These are phyloP conservation scores for Drosophila atripex DNA, from an alignment of 2,888 invertebrate species.

Conservation along the genomic window DNA sequence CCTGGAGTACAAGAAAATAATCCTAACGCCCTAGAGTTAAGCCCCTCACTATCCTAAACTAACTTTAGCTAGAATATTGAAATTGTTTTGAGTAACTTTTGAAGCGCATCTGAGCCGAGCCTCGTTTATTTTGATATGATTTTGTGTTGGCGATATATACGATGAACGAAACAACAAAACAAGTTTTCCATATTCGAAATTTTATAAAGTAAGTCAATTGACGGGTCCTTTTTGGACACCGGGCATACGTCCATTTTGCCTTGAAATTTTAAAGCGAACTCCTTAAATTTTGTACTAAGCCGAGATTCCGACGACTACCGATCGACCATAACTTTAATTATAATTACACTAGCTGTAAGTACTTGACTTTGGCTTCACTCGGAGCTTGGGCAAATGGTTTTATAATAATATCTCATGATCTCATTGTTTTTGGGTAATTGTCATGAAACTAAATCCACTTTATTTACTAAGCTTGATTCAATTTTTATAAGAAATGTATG, in stretches of 20 bases:
- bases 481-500: slow-evolving; percentile 47
- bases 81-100: slow-evolving; percentile 68
- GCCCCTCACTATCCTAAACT: slow-evolving; percentile 58
- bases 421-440: slow-evolving; percentile 36
- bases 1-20: slow-evolving; percentile 1
- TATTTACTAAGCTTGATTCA: slow-evolving; percentile 46
- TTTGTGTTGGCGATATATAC: slow-evolving; percentile 49
- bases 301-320: slow-evolving; percentile 30
- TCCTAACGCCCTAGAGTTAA: slow-evolving; percentile 44
- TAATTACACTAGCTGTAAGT: slow-evolving; percentile 58
- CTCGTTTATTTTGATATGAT: slow-evolving; percentile 48
- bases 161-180: slow-evolving; percentile 69
- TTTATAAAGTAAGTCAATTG: slow-evolving; percentile 50
- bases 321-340: slow-evolving; percentile 49
- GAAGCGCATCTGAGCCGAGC: slow-evolving; percentile 5
- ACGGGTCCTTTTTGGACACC: slow-evolving; percentile 54
- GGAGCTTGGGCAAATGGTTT: slow-evolving; percentile 17
- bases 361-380: slow-evolving; percentile 56
- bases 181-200: slow-evolving; percentile 68
- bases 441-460: slow-evolving; percentile 38
- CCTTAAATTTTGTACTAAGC: slow-evolving; percentile 58
- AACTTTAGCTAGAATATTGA: slow-evolving; percentile 76
- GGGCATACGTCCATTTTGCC: slow-evolving; percentile 47
- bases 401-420: slow-evolving; percentile 25
- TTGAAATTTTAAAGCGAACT: slow-evolving; percentile 48